phyloP scores from a whole-genome alignment of 2,113 vertebrate genomes.

The Tachuris rubrigastra region DNA sequence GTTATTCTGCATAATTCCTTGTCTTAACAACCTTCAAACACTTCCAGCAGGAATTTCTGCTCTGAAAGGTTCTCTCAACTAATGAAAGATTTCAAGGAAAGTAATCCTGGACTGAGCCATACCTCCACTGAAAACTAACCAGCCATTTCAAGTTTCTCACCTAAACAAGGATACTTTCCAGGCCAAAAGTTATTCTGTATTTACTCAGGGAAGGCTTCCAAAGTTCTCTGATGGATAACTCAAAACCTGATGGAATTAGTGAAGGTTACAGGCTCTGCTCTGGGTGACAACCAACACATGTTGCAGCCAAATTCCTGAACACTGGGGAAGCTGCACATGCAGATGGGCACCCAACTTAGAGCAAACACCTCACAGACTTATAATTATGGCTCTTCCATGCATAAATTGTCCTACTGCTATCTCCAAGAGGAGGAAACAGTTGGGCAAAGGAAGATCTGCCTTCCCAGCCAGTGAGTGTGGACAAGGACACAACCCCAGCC shows the following conservation, averaged over 20 bases:
- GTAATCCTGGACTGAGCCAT: background rate
- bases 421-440: background rate
- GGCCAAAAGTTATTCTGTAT: background rate
- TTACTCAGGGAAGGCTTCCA: background rate
- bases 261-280: background rate
- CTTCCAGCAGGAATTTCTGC: background rate
- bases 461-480: fast-evolving
- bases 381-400: background rate
- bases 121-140: background rate
- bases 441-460: background rate
- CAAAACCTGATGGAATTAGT: background rate
- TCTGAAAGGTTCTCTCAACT: background rate
- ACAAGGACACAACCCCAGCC: background rate
- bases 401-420: background rate
- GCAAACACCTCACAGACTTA: background rate
- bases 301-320: background rate
- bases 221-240: background rate
- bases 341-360: background rate
- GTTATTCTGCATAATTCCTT: background rate
- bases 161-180: background rate
- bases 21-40: background rate
- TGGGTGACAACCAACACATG: background rate
- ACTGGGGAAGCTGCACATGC: background rate
- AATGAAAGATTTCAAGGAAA: background rate
- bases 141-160: background rate